Conservation (phyloP, 2,888 invertebrate genomes). For the Taphrorychus bicolor region DNA sequence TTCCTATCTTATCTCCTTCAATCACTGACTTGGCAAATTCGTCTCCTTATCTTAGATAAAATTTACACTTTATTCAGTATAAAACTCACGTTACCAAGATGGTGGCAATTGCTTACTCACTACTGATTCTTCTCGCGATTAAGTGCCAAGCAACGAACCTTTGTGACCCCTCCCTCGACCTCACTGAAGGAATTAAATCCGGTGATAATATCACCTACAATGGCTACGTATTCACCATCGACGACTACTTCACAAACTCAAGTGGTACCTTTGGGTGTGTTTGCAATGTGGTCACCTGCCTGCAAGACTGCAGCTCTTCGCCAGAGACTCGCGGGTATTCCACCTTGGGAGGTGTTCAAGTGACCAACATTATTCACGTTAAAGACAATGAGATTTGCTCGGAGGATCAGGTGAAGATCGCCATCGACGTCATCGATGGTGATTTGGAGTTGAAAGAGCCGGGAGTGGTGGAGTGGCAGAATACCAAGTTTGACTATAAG, state of each 20-base stretch:
- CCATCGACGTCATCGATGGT: constrained; percentile 29
- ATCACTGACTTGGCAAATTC: too few relatives aligned
- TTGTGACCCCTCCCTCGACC: constrained; percentile 38
- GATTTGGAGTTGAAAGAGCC: constrained; percentile 14
- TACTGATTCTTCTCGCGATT: too few relatives aligned
- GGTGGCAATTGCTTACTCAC: too few relatives aligned
- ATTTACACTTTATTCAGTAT: too few relatives aligned
- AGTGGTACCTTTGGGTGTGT: constrained; percentile 40
- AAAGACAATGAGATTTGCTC: constrained; percentile 42
- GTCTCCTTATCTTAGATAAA: too few relatives aligned
- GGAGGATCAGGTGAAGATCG: constrained; percentile 34
- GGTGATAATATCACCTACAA: constrained; percentile 42
- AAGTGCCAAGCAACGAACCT: not conserved
- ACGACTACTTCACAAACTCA: constrained; percentile 36
- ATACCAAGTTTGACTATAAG: constrained; percentile 15
- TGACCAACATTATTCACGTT: constrained; percentile 43
- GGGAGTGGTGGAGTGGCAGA: constrained; percentile 40
- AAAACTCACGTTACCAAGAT: too few relatives aligned
- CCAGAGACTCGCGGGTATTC: not conserved
- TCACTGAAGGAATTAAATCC: constrained; percentile 39
- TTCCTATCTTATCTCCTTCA: too few relatives aligned
- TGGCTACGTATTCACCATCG: constrained; percentile 36
- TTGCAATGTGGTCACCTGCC: constrained; percentile 42
- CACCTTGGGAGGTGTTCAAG: not conserved
- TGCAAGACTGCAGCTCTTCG: constrained; percentile 44